Conservation (phyloP, 2,113 vertebrate species). For the Saccopteryx leptura region DNA sequence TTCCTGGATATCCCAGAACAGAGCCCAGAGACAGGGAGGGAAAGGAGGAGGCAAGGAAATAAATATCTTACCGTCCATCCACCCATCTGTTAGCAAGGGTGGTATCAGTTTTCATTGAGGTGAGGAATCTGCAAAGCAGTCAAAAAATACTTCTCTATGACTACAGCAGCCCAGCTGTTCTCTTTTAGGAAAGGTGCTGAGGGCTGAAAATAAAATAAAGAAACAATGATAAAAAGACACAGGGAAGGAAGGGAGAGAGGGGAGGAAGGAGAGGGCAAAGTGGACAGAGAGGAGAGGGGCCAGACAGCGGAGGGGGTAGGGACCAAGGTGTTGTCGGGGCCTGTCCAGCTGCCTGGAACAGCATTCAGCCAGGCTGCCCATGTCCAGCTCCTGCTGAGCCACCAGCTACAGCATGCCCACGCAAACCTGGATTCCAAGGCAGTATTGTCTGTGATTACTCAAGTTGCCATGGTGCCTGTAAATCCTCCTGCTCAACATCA, state of each 20-base stretch:
- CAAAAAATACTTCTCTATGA: conserved; percentile 81
- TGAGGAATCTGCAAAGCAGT: conserved; percentile 84
- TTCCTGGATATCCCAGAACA: conserved; percentile 43
- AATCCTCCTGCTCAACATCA: background rate
- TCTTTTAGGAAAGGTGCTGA: conserved; percentile 79
- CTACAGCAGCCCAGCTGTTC: conserved; percentile 81
- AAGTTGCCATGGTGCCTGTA: background rate
- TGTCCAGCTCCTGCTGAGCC: background rate
- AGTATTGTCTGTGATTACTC: rapidly evolving
- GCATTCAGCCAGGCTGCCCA: background rate
- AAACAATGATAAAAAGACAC: conserved; percentile 54
- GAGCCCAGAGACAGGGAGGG: conserved; percentile 14
- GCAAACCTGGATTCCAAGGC: background rate
- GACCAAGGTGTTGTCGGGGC: background rate
- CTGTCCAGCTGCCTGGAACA: background rate
- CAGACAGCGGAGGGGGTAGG: background rate
- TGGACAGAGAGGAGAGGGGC: background rate
- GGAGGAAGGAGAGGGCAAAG: background rate
- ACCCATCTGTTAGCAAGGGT: conserved; percentile 68
- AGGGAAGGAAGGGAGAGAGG: conserved; percentile 17
- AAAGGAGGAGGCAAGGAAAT: conserved; percentile 48
- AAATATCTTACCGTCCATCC: background rate
- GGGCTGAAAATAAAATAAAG: conserved; percentile 67
- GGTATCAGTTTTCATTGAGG: conserved; percentile 84
- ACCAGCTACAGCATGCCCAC: background rate